Percentiles rank a stretch among this genome's conserved stretches.
Evolutionary conservation across 2,888 invertebrate genomes (phyloP).

Genomic region (Acholoe squamosa): DNA sequence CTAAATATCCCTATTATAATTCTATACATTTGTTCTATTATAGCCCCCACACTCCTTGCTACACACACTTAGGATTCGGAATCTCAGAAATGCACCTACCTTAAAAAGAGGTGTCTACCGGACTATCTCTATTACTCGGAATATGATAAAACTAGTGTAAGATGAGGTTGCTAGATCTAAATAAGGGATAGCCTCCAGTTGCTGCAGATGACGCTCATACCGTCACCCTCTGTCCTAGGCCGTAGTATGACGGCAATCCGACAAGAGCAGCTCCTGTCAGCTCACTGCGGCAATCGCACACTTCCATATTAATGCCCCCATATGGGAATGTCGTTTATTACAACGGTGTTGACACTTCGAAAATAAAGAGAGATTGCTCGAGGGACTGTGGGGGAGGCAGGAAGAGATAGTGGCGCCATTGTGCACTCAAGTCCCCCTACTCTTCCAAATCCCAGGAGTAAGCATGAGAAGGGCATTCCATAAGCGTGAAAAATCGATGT

Average conservation of each 20-base stretch:
- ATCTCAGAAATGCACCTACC: too few relatives aligned
- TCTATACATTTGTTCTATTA: too few relatives aligned
- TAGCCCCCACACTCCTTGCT: too few relatives aligned
- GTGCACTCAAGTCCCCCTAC: not conserved
- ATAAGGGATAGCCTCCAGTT: too few relatives aligned
- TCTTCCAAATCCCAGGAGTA: not conserved
- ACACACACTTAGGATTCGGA: too few relatives aligned
- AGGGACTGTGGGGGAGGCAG: not conserved
- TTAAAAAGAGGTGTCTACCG: too few relatives aligned
- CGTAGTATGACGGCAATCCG: not conserved
- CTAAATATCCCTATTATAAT: too few relatives aligned
- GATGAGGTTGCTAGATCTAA: too few relatives aligned
- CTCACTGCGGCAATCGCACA: not conserved
- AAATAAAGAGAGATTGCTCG: slow-evolving; percentile 36
- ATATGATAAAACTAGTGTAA: too few relatives aligned
- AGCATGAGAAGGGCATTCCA: not conserved
- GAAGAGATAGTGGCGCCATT: not conserved
- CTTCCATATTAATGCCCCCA: slow-evolving; percentile 29
- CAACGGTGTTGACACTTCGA: slow-evolving; percentile 41
- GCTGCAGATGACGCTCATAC: not conserved
- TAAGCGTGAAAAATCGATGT: slow-evolving; percentile 21
- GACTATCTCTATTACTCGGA: too few relatives aligned
- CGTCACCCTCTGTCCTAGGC: not conserved
- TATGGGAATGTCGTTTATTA: slow-evolving; percentile 44
- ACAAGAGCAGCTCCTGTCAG: not conserved